A percentile compares a stretch with the other conserved stretches of the same genome.
Evolutionary conservation across 1,140 invertebrate species (phyloP).

Genomic region (Frieseomelitta varia): DNA sequence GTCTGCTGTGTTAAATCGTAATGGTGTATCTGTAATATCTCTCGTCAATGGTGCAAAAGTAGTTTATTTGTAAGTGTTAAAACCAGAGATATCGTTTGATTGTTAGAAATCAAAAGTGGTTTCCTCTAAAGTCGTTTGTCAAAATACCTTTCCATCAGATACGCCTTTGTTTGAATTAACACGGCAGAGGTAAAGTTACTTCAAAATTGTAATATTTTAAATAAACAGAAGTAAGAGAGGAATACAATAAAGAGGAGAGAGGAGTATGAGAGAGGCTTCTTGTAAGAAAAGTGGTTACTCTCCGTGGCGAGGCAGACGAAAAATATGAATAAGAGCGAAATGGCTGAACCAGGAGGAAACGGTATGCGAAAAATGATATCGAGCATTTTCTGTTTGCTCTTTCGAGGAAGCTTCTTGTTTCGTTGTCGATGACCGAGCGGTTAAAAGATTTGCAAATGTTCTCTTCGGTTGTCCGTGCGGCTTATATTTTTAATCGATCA

Average conservation of each 20-base stretch:
- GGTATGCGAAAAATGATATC: conserved; percentile 60
- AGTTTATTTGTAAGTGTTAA: too few species aligned
- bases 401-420: background rate
- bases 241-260: background rate
- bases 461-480: background rate
- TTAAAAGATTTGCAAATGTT: background rate
- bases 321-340: background rate
- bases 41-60: too few species aligned
- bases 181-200: too few species aligned
- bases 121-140: too few species aligned
- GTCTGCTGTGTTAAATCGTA: background rate
- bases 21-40: too few species aligned
- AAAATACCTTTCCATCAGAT: too few species aligned
- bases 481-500: background rate
- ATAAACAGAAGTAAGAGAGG: too few species aligned
- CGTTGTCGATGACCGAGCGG: background rate
- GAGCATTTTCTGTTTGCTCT: conserved; percentile 34
- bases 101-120: too few species aligned
- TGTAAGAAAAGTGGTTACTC: conserved; percentile 30
- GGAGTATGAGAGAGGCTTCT: conserved; percentile 7
- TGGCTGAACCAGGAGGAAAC: conserved; percentile 21
- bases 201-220: too few species aligned
- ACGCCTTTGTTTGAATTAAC: too few species aligned
- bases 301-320: background rate
- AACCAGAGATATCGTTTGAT: too few species aligned